Conservation (phyloP, 2,888 invertebrate genomes). For the Eilema griseolum region DNA sequence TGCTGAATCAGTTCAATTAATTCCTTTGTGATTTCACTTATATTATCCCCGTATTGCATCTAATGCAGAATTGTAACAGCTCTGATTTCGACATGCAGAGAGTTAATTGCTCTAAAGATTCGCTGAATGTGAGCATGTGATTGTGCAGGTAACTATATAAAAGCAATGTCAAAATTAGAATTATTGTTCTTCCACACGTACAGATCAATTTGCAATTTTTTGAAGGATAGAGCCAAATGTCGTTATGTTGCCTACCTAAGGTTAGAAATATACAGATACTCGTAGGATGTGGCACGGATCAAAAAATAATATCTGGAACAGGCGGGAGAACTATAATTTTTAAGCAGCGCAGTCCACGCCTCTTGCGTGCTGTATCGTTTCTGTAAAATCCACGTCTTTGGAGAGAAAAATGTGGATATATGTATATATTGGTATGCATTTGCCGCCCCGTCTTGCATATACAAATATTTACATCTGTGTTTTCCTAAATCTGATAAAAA, state of each 20-base stretch:
- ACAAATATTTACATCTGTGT: not conserved
- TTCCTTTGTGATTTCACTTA: slow-evolving; percentile 61
- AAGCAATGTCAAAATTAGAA: not conserved
- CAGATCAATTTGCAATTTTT: not conserved
- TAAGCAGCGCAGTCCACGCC: too few relatives aligned
- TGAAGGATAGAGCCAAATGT: not conserved
- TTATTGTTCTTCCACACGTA: not conserved
- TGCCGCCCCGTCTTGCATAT: not conserved
- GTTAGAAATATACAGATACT: too few relatives aligned
- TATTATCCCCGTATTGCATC: slow-evolving; percentile 25
- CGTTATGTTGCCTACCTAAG: too few relatives aligned
- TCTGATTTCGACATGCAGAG: not conserved
- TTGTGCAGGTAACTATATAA: not conserved
- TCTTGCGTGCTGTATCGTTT: too few relatives aligned
- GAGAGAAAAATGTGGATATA: too few relatives aligned
- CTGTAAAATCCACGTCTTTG: too few relatives aligned
- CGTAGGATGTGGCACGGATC: too few relatives aligned
- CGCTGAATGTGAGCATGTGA: not conserved
- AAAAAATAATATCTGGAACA: too few relatives aligned
- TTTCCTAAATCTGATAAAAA: not conserved
- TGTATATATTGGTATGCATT: not conserved
- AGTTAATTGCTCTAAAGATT: slow-evolving; percentile 1
- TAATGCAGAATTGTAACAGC: slow-evolving; percentile 16
- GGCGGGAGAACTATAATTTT: too few relatives aligned
- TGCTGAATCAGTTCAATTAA: slow-evolving; percentile 60